Evolutionary conservation across 2,888 invertebrate genomes (phyloP).

Genomic region (Antheraea assamensis): DNA sequence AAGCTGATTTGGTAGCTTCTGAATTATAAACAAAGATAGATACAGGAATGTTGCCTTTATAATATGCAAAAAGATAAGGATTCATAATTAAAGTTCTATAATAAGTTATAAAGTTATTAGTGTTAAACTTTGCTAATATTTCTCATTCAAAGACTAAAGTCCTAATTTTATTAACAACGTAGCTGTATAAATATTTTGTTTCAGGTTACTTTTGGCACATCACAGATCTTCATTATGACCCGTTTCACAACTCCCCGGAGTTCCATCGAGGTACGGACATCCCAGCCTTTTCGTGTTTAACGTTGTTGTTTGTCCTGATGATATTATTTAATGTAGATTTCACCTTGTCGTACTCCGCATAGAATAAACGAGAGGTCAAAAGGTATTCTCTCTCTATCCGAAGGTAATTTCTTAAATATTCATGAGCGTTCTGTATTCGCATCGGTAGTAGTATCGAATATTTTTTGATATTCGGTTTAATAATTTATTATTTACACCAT

Average conservation of each 20-base stretch:
- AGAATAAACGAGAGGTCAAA: constrained; percentile 8
- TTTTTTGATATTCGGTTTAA: neutral
- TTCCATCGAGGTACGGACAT: constrained; percentile 68
- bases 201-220: constrained; percentile 98
- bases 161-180: constrained; percentile 6
- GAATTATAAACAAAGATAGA: too few relatives aligned
- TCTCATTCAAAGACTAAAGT: neutral
- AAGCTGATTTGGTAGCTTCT: too few relatives aligned
- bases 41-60: too few relatives aligned
- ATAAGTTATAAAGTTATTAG: too few relatives aligned
- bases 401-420: neutral
- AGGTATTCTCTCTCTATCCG: neutral
- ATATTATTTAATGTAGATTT: constrained; percentile 17
- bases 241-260: constrained; percentile 82
- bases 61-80: too few relatives aligned
- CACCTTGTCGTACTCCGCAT: neutral
- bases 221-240: constrained; percentile 96
- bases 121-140: too few relatives aligned
- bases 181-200: constrained; percentile 61
- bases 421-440: neutral
- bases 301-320: constrained; percentile 18
- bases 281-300: constrained; percentile 21
- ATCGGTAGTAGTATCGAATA: neutral
- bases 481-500: neutral
- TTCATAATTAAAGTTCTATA: too few relatives aligned